A percentile compares a stretch with the other conserved stretches of the same genome.
phyloP scores from a whole-genome alignment of 2,888 invertebrate species.

The Lepidochrysops patricia region DNA sequence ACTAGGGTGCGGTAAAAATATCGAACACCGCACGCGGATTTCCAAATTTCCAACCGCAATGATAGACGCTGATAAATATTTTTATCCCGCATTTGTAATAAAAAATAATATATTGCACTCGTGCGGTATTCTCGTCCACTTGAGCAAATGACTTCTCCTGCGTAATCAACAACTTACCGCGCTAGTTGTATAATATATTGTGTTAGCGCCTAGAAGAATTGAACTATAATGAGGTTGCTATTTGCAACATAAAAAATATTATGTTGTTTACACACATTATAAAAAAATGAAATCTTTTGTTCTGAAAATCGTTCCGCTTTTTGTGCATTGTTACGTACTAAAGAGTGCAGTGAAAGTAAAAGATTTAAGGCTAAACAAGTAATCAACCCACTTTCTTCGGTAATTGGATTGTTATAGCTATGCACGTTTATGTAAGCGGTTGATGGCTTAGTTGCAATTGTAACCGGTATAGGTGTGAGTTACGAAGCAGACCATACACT shows the following conservation, averaged over 20 bases:
- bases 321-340: slow-evolving; percentile 7
- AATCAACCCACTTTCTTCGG: slow-evolving; percentile 25
- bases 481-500: no score
- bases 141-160: no score
- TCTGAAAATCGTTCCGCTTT: background rate
- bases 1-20: no score
- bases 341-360: slow-evolving; percentile 22
- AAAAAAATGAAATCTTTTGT: slow-evolving; percentile 1
- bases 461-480: no score
- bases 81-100: no score
- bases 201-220: background rate
- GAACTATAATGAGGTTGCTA: background rate
- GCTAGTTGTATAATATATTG: no score
- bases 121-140: no score
- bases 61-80: no score
- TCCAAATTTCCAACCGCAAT: no score
- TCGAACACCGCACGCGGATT: background rate
- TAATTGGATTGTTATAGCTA: slow-evolving; percentile 4
- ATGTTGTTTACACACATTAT: background rate
- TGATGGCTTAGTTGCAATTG: background rate
- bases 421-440: background rate
- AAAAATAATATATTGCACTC: no score
- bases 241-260: background rate
- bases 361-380: slow-evolving; percentile 22
- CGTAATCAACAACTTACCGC: no score